A percentile compares a stretch with the other conserved stretches of the same genome.
phyloP scores from a whole-genome alignment of 2,113 vertebrate species.

The Carettochelys insculpta region DNA sequence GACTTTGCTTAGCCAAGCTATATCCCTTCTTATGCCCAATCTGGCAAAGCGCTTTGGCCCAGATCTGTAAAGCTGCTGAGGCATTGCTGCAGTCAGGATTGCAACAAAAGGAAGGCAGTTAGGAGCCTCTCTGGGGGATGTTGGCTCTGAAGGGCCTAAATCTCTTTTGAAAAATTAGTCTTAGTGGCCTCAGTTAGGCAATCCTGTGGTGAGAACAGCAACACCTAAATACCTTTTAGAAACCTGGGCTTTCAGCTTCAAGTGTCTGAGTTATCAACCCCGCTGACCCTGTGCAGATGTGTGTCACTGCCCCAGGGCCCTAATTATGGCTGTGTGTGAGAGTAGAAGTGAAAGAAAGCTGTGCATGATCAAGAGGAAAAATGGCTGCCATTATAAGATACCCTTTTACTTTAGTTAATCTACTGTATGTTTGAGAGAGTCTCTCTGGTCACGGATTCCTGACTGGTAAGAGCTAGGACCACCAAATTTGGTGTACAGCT shows the following conservation, averaged over 20 bases:
- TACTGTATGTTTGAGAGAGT: too few species aligned
- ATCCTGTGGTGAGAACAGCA: background rate
- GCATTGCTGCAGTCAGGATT: background rate
- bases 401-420: too few species aligned
- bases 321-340: background rate
- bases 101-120: background rate
- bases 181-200: background rate
- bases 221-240: background rate
- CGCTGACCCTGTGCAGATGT: background rate
- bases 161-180: background rate
- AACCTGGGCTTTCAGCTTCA: background rate
- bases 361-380: too few species aligned
- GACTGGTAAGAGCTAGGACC: too few species aligned
- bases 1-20: background rate
- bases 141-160: background rate
- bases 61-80: background rate
- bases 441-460: too few species aligned
- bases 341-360: background rate
- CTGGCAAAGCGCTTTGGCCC: background rate
- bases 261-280: fast-evolving
- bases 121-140: background rate
- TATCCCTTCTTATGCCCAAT: background rate
- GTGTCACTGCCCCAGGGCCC: background rate
- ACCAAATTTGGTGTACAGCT: too few species aligned
- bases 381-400: too few species aligned